These are phyloP conservation scores for Schizopygopsis pylzovi DNA, from an alignment of 2,797 vertebrate genomes.

Conservation along the genomic window DNA sequence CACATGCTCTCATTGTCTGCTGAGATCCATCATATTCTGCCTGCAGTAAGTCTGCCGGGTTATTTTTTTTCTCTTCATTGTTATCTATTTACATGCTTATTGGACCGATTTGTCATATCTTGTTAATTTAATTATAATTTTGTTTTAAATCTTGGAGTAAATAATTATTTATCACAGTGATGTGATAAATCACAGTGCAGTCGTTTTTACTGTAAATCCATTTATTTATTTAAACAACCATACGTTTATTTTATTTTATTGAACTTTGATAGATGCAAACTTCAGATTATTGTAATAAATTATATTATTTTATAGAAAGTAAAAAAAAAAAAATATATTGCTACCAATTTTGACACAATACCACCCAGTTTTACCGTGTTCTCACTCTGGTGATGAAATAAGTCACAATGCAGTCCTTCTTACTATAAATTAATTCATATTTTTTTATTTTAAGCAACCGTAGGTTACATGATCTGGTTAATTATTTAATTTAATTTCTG, in stretches of 20 bases:
- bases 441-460: neutral
- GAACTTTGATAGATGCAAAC: neutral
- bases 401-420: neutral
- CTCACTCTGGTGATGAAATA: neutral
- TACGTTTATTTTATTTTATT: neutral
- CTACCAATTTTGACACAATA: neutral
- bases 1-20: conserved; percentile 11
- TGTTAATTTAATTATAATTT: neutral
- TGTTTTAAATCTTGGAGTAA: neutral
- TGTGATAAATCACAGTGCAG: neutral
- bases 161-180: neutral
- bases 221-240: neutral
- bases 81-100: neutral
- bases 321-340: neutral
- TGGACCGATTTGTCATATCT: neutral
- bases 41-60: conserved; percentile 20
- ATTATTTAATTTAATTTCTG: neutral
- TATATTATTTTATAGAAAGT: neutral
- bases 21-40: conserved; percentile 24
- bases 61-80: conserved; percentile 17
- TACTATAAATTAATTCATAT: neutral
- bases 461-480: too few species aligned
- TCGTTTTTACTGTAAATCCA: neutral
- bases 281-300: neutral
- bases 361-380: neutral